Conservation (phyloP, 1,140 invertebrate species). For the Coelopa frigida region DNA sequence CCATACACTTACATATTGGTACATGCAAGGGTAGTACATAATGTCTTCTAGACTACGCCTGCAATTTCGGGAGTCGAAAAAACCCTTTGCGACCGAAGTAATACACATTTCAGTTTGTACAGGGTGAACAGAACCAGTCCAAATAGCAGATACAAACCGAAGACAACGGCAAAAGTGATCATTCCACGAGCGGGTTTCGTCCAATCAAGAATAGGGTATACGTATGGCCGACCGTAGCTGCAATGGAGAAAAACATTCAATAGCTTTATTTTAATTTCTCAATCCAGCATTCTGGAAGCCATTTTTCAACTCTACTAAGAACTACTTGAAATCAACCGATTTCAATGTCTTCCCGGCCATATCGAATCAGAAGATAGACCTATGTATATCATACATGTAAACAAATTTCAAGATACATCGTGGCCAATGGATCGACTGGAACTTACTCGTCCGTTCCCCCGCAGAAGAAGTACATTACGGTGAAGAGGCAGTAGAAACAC, state of each 20-base stretch:
- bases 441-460: slow-evolving; percentile 62
- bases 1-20: too few species aligned
- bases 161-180: slow-evolving; percentile 49
- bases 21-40: too few species aligned
- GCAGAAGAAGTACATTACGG: slow-evolving; percentile 59
- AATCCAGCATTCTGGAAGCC: too few species aligned
- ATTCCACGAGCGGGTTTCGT: slow-evolving; percentile 46
- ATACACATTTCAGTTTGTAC: slow-evolving; percentile 29
- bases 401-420: slow-evolving; percentile 11
- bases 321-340: too few species aligned
- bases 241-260: too few species aligned
- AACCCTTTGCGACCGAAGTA: slow-evolving; percentile 33
- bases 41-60: slow-evolving; percentile 31
- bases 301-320: too few species aligned
- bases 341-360: too few species aligned
- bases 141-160: slow-evolving; percentile 45
- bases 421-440: not conserved
- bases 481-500: slow-evolving; percentile 60
- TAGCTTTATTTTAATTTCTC: too few species aligned
- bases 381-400: not conserved
- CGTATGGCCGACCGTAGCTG: slow-evolving; percentile 54
- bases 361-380: too few species aligned
- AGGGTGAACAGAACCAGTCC: slow-evolving; percentile 25
- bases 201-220: slow-evolving; percentile 67
- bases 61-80: slow-evolving; percentile 38